These are phyloP conservation scores for Calidris pugnax DNA, from an alignment of 2,113 vertebrate species.

Conservation along the genomic window DNA sequence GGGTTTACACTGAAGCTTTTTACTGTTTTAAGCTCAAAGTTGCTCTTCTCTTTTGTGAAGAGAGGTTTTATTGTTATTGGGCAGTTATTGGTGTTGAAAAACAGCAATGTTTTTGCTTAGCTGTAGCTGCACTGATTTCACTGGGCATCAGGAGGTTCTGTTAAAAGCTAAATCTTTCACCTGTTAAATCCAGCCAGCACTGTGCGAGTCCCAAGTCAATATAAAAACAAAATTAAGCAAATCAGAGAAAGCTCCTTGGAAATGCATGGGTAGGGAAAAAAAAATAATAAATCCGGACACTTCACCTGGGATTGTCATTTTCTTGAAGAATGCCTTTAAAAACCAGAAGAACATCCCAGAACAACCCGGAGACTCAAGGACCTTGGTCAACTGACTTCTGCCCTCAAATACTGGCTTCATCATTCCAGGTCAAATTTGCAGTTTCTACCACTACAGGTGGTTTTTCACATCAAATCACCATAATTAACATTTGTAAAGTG, in stretches of 20 bases:
- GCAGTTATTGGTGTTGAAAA: background rate
- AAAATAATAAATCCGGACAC: background rate
- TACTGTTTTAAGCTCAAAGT: background rate
- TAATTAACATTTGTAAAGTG: slow-evolving; percentile 42
- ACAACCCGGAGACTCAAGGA: background rate
- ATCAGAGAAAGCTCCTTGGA: slow-evolving; percentile 54
- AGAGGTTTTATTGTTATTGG: background rate
- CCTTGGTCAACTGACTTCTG: background rate
- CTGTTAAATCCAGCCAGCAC: slow-evolving; percentile 11
- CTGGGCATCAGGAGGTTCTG: background rate
- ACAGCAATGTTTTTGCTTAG: background rate
- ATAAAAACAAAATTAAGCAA: slow-evolving; percentile 11
- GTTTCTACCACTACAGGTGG: background rate
- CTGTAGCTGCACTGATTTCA: background rate
- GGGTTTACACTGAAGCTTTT: background rate
- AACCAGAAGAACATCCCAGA: background rate
- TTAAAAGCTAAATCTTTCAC: background rate
- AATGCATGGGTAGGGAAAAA: background rate
- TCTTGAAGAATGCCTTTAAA: slow-evolving; percentile 4
- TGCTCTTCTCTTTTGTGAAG: background rate
- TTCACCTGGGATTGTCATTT: background rate
- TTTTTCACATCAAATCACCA: background rate
- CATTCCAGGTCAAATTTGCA: background rate
- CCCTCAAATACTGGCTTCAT: background rate
- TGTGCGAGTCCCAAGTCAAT: background rate